These are phyloP conservation scores for Amphiduros pacificus DNA, from an alignment of 2,888 invertebrate genomes.

Conservation along the genomic window DNA sequence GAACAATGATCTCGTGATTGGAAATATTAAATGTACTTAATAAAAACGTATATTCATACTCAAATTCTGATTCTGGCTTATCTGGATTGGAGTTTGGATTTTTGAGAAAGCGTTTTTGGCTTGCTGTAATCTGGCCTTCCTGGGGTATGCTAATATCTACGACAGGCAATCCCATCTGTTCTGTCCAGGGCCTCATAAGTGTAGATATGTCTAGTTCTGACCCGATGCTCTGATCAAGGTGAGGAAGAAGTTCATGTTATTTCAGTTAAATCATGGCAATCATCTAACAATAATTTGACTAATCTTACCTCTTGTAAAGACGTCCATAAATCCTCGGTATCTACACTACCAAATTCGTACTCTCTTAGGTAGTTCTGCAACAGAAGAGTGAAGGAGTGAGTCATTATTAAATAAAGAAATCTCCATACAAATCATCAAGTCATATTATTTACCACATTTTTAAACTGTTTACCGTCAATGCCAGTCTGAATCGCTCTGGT, in stretches of 20 bases:
- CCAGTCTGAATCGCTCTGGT: conserved; percentile 69
- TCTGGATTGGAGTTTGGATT: conserved; percentile 22
- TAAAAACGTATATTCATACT: too few relatives aligned
- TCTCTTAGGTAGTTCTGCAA: neutral
- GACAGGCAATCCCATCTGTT: conserved; percentile 55
- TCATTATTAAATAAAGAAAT: neutral
- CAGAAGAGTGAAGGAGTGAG: too few relatives aligned
- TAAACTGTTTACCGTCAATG: conserved; percentile 34
- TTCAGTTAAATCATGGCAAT: too few relatives aligned
- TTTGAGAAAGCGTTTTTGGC: conserved; percentile 44
- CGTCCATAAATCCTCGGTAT: neutral
- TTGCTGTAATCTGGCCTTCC: conserved; percentile 34
- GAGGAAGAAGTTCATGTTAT: too few relatives aligned
- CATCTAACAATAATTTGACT: too few relatives aligned
- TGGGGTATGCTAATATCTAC: conserved; percentile 38
- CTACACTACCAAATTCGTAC: neutral
- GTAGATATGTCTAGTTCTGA: conserved; percentile 35
- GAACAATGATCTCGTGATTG: too few relatives aligned
- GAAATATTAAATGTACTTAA: too few relatives aligned
- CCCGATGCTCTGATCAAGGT: conserved; percentile 22
- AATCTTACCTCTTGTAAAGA: neutral
- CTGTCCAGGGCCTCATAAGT: conserved; percentile 57
- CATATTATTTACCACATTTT: neutral
- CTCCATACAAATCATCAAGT: neutral
- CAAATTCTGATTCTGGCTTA: conserved; percentile 22